Evolutionary conservation across 2,113 vertebrate species (phyloP).

Genomic region (Anolis carolinensis): DNA sequence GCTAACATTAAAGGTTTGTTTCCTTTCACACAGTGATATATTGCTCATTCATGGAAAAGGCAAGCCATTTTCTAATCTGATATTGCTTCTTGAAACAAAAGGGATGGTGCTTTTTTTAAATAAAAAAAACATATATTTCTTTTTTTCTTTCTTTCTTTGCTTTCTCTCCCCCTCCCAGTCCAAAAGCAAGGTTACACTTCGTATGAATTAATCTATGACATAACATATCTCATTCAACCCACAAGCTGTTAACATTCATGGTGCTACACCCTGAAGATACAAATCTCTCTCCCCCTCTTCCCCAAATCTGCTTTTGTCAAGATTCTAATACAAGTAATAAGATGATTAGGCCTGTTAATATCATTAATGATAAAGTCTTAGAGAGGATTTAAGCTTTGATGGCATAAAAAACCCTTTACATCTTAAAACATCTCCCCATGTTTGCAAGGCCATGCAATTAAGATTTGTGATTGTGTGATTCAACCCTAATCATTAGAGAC

Average conservation of each 20-base stretch:
- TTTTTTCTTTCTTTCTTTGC: not conserved
- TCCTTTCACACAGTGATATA: not conserved
- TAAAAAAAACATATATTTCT: not conserved
- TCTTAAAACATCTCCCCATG: conserved; percentile 24
- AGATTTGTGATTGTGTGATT: conserved; percentile 9
- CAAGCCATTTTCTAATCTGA: not conserved
- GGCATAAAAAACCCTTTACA: conserved; percentile 28
- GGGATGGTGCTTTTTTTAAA: not conserved
- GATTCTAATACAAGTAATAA: conserved; percentile 34
- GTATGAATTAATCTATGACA: not conserved
- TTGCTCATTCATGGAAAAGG: conserved; percentile 1
- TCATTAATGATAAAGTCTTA: conserved; percentile 5
- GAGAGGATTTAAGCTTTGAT: conserved; percentile 28
- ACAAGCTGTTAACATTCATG: conserved; percentile 1
- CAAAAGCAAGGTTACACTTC: conserved; percentile 14
- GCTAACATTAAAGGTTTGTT: not conserved
- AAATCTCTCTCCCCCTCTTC: not conserved
- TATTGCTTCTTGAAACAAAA: not conserved
- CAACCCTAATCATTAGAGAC: conserved; percentile 19
- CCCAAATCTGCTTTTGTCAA: conserved; percentile 11
- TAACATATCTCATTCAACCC: fast-evolving
- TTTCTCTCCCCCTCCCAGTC: too few species aligned
- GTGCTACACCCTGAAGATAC: not conserved
- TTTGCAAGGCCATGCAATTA: conserved; percentile 38
- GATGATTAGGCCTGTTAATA: conserved; percentile 22